Evolutionary conservation across 92 coral and sea anemone species (phyloP), one percentile per base, ranked within the genome.

Genomic region (Nematostella vectensis): DNA sequence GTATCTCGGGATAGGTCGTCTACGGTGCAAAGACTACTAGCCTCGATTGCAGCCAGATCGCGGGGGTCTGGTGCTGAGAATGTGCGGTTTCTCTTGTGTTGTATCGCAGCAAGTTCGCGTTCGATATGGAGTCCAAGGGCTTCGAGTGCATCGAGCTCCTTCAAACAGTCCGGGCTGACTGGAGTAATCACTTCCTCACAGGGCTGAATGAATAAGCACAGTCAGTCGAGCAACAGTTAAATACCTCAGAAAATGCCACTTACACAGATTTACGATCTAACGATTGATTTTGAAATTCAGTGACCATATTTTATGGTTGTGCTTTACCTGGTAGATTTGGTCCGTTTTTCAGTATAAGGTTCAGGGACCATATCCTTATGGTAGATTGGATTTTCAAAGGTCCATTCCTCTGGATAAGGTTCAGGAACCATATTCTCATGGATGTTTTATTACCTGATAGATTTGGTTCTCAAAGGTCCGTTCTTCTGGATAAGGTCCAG

Each of bases 391-490:
- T 84, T 84, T 47, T 76, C 94, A 66, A 84, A 84, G 1, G 83
- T 80, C 44, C 76, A 65, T 40, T 75, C 83, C 27, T 65, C 76
- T 27, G 74, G 80, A 68, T 69, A 84, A 49, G 94, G 74, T 6
- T 63, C 48, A 2, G 94, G 77, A 2, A 84, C 60, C 26, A 27
- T 60, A 47, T 84, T 83, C 2, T 80, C 71, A 40, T 84, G 94
- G 31, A 33, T 33, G 40, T 6, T 33, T 33, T 15, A 33, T 6
- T 33, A 33, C 40, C 40, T 33, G 40, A 15, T 33, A 33, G 26
- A 81, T 79, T 24, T 87, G 94, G 67, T 84, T 84, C 48, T 76
- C 94, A 66, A 84, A 84, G 1, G 83, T 80, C 44, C 76, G 65
- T 40, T 75, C 83, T 28, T 65, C 76, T 27, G 74, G 80, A 68